Conservation (phyloP, 2,113 vertebrate species). For the Pyxicephalus adspersus region DNA sequence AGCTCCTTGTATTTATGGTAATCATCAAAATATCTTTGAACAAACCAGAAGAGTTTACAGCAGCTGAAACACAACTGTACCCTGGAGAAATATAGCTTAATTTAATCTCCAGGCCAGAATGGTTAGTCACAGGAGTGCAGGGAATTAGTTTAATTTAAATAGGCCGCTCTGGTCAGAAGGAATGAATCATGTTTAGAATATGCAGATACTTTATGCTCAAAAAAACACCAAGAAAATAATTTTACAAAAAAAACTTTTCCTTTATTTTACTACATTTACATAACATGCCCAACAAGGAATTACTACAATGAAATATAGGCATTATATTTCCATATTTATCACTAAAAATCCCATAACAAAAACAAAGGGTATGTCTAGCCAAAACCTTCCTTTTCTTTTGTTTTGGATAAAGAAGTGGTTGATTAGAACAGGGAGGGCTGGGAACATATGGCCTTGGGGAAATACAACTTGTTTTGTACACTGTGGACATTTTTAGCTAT, state of each 20-base stretch:
- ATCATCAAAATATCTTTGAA: slow-evolving; percentile 58
- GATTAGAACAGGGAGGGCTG: no score
- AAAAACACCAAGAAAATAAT: slow-evolving; percentile 45
- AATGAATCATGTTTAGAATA: slow-evolving; percentile 54
- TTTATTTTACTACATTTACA: no score
- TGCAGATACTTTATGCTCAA: slow-evolving; percentile 53
- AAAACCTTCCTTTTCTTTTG: no score
- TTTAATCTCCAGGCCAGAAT: slow-evolving; percentile 58
- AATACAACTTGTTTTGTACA: no score
- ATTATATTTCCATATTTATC: no score
- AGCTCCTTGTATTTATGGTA: slow-evolving; percentile 56
- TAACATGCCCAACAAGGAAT: no score
- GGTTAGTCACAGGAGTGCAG: slow-evolving; percentile 57
- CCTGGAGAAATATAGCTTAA: slow-evolving; percentile 57
- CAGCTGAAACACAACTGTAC: slow-evolving; percentile 49
- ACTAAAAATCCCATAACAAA: no score
- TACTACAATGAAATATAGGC: no score
- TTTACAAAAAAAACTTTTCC: background rate
- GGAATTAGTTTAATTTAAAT: slow-evolving; percentile 58
- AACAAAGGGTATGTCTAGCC: no score
- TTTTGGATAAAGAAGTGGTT: no score
- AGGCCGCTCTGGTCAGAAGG: slow-evolving; percentile 55
- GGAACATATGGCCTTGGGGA: no score
- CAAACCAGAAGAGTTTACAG: slow-evolving; percentile 56
- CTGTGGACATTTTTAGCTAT: no score